A percentile compares a stretch with the other conserved stretches of the same genome.
Evolutionary conservation across 2,888 invertebrate species (phyloP).

Genomic region (Microctonus brassicae): DNA sequence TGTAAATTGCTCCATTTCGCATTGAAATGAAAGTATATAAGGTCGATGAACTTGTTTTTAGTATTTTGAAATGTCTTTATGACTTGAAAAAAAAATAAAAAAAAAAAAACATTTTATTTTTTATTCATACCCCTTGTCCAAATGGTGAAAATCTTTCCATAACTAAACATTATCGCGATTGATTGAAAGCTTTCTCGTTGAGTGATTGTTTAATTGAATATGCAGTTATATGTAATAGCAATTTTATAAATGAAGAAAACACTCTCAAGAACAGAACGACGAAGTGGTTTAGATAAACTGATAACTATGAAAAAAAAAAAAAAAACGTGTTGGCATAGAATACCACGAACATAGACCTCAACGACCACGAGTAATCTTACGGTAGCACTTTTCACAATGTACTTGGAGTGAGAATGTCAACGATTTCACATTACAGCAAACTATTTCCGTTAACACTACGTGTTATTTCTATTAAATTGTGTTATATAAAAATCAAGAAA

Average conservation of each 20-base stretch:
- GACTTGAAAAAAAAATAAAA: neutral
- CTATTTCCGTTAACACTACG: neutral
- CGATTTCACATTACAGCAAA: neutral
- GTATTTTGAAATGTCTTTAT: neutral
- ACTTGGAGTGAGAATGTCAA: neutral
- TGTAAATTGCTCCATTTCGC: neutral
- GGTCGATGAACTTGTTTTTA: neutral
- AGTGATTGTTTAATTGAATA: neutral
- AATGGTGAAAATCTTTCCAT: conserved; percentile 23
- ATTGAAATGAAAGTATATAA: neutral
- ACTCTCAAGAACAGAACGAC: neutral
- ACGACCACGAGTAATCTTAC: conserved; percentile 5
- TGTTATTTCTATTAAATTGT: neutral
- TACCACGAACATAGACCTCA: neutral
- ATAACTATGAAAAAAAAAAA: neutral
- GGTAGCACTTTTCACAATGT: conserved; percentile 2
- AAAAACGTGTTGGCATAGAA: neutral
- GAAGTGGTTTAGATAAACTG: neutral
- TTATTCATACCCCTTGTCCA: conserved; percentile 26
- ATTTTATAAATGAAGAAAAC: neutral
- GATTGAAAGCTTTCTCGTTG: neutral
- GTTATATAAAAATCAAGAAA: neutral
- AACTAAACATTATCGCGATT: conserved; percentile 23
- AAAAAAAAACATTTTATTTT: neutral
- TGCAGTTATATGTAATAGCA: neutral